A percentile compares a stretch with the other conserved stretches of the same genome.
Conservation (phyloP, 2,113 vertebrate genomes). For the Noctilio leporinus region DNA sequence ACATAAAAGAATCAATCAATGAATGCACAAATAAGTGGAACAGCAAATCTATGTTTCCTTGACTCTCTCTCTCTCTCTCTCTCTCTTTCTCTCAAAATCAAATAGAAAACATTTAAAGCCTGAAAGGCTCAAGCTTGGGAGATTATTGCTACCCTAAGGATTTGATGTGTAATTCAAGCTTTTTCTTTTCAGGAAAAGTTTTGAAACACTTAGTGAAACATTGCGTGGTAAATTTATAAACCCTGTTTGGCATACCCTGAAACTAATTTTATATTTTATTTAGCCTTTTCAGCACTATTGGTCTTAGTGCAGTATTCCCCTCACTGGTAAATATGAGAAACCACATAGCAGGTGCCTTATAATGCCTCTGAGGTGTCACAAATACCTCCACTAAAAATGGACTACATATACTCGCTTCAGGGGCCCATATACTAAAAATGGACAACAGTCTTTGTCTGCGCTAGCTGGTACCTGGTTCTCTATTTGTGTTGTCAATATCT, state of each 20-base stretch:
- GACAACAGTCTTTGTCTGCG: neutral
- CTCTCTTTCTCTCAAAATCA: too few relatives aligned
- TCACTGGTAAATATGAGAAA: neutral
- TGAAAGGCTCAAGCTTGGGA: neutral
- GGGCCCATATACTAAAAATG: neutral
- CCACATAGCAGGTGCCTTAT: neutral
- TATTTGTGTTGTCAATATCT: neutral
- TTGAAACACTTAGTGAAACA: neutral
- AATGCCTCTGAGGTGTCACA: neutral
- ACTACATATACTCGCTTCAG: neutral
- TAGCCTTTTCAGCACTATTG: neutral
- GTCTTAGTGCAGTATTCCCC: neutral
- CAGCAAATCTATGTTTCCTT: too few relatives aligned
- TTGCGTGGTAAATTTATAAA: neutral
- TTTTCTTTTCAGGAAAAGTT: constrained; percentile 34
- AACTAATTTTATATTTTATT: neutral
- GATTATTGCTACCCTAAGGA: neutral
- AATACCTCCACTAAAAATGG: neutral
- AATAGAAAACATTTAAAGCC: neutral
- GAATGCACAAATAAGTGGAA: too few relatives aligned
- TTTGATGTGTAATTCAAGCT: neutral
- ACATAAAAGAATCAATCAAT: too few relatives aligned
- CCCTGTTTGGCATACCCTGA: neutral
- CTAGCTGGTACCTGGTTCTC: neutral
- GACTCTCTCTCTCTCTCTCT: too few relatives aligned